These are phyloP conservation scores for Sebastes vulpes DNA, from an alignment of 2,797 vertebrate genomes.

Conservation along the genomic window DNA sequence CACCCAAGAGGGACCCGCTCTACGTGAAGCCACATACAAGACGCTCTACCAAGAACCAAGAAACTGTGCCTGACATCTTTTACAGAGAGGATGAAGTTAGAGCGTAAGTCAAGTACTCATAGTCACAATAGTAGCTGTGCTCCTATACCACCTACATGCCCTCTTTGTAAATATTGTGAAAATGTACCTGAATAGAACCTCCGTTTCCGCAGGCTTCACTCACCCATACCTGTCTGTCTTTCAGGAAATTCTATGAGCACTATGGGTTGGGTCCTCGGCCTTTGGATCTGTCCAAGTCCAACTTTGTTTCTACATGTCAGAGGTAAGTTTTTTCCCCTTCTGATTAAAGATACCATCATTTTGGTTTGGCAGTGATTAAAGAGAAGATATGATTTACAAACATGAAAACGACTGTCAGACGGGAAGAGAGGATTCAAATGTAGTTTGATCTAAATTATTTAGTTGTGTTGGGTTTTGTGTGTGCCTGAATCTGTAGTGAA, in stretches of 20 bases:
- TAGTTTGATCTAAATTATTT: neutral
- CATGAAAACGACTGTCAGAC: neutral
- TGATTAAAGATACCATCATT: neutral
- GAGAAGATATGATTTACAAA: neutral
- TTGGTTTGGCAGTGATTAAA: neutral
- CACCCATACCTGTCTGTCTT: neutral
- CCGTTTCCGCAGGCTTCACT: neutral
- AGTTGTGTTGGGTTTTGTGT: neutral
- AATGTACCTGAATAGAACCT: too few species aligned
- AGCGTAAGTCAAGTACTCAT: slow-evolving; percentile 86
- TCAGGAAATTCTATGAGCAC: slow-evolving; percentile 89
- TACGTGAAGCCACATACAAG: slow-evolving; percentile 64
- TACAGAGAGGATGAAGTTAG: slow-evolving; percentile 91
- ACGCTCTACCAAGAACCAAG: slow-evolving; percentile 24
- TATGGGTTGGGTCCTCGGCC: slow-evolving; percentile 86
- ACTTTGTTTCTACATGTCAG: slow-evolving; percentile 90
- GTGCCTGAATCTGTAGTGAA: neutral
- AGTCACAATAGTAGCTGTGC: neutral
- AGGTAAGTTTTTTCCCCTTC: slow-evolving; percentile 75
- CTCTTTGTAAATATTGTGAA: neutral
- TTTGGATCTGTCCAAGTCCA: slow-evolving; percentile 85
- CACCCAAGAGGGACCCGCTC: slow-evolving; percentile 88
- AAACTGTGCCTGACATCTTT: slow-evolving; percentile 83
- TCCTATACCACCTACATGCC: neutral
- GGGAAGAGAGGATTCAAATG: neutral